Conservation (phyloP, 2,113 vertebrate genomes). For the Gymnorhina tibicen region DNA sequence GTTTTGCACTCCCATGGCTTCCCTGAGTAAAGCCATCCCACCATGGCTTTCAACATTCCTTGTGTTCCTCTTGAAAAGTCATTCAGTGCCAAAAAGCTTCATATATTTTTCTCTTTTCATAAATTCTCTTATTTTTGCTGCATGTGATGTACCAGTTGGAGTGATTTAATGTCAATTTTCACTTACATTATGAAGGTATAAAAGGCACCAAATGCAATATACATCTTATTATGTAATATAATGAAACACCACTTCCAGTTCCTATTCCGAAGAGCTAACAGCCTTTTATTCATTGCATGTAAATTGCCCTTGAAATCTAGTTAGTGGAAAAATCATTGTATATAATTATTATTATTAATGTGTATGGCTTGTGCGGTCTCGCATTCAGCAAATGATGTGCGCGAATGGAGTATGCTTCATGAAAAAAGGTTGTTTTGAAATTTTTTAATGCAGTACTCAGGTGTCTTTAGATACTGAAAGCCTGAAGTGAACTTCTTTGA, state of each 20-base stretch:
- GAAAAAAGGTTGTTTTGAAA: not conserved
- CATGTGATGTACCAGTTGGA: not conserved
- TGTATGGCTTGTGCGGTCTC: not conserved
- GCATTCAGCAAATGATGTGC: not conserved
- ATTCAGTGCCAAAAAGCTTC: not conserved
- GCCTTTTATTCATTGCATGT: not conserved
- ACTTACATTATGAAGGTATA: conserved; percentile 8
- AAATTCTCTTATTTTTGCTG: not conserved
- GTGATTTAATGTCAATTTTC: conserved; percentile 42
- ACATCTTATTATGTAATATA: not conserved
- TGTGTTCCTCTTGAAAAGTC: not conserved
- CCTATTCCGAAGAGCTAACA: not conserved
- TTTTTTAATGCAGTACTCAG: not conserved
- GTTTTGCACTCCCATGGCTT: not conserved
- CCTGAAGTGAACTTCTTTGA: not conserved
- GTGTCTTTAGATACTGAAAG: not conserved
- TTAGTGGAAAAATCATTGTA: conserved; percentile 1
- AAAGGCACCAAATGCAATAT: conserved; percentile 26
- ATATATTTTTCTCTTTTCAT: not conserved
- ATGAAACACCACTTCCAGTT: conserved; percentile 4
- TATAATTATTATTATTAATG: conserved; percentile 21
- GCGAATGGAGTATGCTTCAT: not conserved
- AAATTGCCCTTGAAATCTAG: conserved; percentile 32
- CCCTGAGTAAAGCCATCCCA: not conserved
- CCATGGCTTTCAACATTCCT: not conserved